These are phyloP conservation scores for Pilophorus perplexus DNA, from an alignment of 2,888 invertebrate species.

Conservation along the genomic window DNA sequence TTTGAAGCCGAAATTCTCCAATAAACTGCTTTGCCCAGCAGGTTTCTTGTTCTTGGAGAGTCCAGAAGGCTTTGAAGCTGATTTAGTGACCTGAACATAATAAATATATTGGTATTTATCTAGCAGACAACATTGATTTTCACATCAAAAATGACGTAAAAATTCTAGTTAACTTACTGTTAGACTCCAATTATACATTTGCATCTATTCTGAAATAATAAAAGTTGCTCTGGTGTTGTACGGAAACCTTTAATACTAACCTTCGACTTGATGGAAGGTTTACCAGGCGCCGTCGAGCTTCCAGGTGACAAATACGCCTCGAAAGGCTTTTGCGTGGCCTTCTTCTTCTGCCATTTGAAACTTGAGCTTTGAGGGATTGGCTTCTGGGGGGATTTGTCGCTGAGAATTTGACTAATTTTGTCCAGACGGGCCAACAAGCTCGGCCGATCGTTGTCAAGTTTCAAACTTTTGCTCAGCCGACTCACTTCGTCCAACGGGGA, in stretches of 20 bases:
- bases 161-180: too few relatives aligned
- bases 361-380: background rate
- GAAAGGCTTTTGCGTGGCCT: slow-evolving; percentile 14
- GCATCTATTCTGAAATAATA: too few relatives aligned
- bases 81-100: slow-evolving; percentile 16
- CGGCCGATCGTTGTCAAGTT: slow-evolving; percentile 17
- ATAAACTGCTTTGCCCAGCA: background rate
- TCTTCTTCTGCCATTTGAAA: slow-evolving; percentile 32
- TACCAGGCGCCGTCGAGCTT: background rate
- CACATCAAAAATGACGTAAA: too few relatives aligned
- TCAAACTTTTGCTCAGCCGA: slow-evolving; percentile 20
- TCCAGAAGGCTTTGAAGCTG: slow-evolving; percentile 8
- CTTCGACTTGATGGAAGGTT: background rate
- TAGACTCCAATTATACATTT: too few relatives aligned
- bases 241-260: too few relatives aligned
- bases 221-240: too few relatives aligned
- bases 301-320: slow-evolving; percentile 11
- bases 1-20: slow-evolving; percentile 30
- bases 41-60: slow-evolving; percentile 16
- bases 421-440: slow-evolving; percentile 27
- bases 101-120: background rate
- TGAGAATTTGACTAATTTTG: slow-evolving; percentile 33
- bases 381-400: slow-evolving; percentile 11
- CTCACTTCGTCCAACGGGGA: slow-evolving; percentile 14
- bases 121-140: too few relatives aligned